Evolutionary conservation across 2,888 invertebrate genomes (phyloP), one percentile per base, ranked within the genome.

Genomic region (Lysandra bellargus): DNA sequence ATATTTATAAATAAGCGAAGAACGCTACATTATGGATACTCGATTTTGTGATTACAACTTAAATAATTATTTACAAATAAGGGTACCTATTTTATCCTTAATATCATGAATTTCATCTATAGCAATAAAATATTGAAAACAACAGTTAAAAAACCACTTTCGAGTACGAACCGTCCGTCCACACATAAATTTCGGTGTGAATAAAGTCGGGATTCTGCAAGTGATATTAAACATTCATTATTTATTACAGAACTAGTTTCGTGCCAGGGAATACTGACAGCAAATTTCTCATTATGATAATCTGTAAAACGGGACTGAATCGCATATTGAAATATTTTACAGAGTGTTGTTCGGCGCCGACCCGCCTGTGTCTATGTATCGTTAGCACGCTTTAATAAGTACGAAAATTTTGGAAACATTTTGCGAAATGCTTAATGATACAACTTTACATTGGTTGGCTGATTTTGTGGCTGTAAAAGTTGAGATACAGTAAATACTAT

Each of bases 291-390:
- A 81, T 80, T 80, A 81, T 49, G 75, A 78, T 78, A 78, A 80
- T 81, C 78, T 81, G 78, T 77, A 80, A 81, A 81, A 78, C 80
- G 80, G 72, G 78, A 80, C 53, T 30, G 61, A 75, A 79, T 75
- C 61, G 75, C 75, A 79, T 79, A 64, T 79, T 79, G 61, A 79
- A 79, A 79, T 79, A 79, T 64, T 79, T 79, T 79, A 30, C 74
- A 79, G 61, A 61, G 44, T 79, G 75, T 75, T 49, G 60, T 60
- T 33, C 74, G 49, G 33, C 23, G 60, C 44, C 72, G 14, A 73
- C 37, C 60, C 44, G 74, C 53, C 40, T 57, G 57, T 57, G 57
- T 75, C 75, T 75, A 40, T 57, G 57, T 60, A 73, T 74, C 53
- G 75, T 53, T 75, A 49, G 75, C 23, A 57, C 76, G 76, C 53